Conservation (phyloP, 1,140 invertebrate species). For the Dendroctonus valens region DNA sequence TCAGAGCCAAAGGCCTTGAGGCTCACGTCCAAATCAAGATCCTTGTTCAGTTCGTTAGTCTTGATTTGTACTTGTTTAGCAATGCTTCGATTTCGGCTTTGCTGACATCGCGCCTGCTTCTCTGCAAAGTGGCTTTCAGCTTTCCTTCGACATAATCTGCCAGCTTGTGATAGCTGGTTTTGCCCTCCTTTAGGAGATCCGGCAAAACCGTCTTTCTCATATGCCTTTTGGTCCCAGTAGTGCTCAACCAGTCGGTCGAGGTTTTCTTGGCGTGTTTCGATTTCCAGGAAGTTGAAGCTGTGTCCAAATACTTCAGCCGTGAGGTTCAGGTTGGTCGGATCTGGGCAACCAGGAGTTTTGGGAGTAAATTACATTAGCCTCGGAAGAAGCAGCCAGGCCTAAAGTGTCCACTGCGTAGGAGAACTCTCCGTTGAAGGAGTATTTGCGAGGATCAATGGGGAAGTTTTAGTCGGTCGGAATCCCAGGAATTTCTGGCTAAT, state of each 20-base stretch:
- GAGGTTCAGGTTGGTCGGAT: conserved; percentile 74
- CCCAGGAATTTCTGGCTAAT: conserved; percentile 65
- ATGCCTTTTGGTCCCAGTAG: conserved; percentile 78
- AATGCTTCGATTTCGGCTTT: conserved; percentile 61
- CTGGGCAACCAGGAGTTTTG: conserved; percentile 84
- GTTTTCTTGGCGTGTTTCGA: conserved; percentile 81
- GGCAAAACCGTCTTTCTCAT: conserved; percentile 56
- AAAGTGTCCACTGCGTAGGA: conserved; percentile 69
- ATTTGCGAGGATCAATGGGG: conserved; percentile 75
- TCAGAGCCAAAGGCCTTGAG: conserved; percentile 76
- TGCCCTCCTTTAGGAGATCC: conserved; percentile 52
- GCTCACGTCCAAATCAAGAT: conserved; percentile 69
- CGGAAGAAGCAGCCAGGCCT: conserved; percentile 68
- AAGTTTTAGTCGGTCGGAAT: conserved; percentile 67
- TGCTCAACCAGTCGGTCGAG: conserved; percentile 80
- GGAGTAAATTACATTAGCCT: conserved; percentile 82
- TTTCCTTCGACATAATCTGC: conserved; percentile 52
- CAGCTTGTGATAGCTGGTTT: conserved; percentile 51
- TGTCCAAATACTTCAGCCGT: conserved; percentile 85
- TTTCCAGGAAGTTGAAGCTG: conserved; percentile 80
- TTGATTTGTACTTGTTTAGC: conserved; percentile 59
- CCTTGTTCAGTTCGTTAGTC: conserved; percentile 55
- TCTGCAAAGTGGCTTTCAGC: conserved; percentile 34
- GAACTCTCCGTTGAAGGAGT: conserved; percentile 78
- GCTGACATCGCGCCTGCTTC: conserved; percentile 55